phyloP scores from a whole-genome alignment of 2,888 invertebrate species.

The Taphrorychus bicolor region DNA sequence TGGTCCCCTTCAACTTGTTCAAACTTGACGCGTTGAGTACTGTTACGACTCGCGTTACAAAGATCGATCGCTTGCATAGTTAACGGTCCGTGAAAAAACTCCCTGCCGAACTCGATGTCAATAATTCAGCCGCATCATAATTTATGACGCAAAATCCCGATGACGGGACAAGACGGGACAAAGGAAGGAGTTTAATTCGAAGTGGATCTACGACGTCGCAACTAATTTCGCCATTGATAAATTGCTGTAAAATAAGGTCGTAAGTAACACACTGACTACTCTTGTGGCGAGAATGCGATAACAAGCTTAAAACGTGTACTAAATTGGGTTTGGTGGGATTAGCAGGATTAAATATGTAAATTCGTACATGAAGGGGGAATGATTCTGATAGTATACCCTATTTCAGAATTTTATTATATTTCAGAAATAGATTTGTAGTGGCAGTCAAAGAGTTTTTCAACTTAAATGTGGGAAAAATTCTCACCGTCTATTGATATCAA shows the following conservation, averaged over 20 bases:
- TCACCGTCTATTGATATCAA: no score
- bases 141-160: no score
- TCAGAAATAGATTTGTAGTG: no score
- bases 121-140: neutral
- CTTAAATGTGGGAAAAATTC: no score
- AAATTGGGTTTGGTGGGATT: neutral
- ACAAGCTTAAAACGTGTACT: constrained; percentile 2
- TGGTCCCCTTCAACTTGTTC: constrained; percentile 8
- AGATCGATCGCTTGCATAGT: neutral
- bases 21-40: constrained; percentile 2
- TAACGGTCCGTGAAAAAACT: neutral
- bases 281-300: constrained; percentile 1
- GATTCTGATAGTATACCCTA: no score
- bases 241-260: constrained; percentile 1
- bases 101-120: neutral
- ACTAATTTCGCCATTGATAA: neutral
- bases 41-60: constrained; percentile 1
- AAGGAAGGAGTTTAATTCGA: neutral
- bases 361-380: neutral
- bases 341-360: neutral
- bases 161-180: neutral
- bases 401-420: no score
- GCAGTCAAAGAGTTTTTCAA: no score
- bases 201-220: neutral
- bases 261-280: constrained; percentile 3